A percentile compares a stretch with the other conserved stretches of the same genome.
phyloP scores from a whole-genome alignment of 2,797 vertebrate species.

The Cryptoprocta ferox region DNA sequence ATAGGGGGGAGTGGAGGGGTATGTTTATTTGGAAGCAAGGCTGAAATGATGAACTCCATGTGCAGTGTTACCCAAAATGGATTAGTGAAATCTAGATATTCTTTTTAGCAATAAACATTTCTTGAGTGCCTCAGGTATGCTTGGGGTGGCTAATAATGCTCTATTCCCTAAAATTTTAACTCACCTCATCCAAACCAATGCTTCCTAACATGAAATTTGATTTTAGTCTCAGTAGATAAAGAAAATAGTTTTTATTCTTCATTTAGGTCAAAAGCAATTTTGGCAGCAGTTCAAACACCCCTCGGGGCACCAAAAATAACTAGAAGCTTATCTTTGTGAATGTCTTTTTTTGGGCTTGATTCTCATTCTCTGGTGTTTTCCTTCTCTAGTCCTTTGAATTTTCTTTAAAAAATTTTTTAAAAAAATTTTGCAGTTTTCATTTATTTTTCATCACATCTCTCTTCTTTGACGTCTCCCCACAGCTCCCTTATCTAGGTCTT shows the following conservation, averaged over 20 bases:
- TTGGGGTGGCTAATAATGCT: background rate
- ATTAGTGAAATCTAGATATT: background rate
- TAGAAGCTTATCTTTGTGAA: constrained; percentile 57
- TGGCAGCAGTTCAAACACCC: constrained; percentile 45
- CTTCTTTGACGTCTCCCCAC: background rate
- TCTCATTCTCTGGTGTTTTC: constrained; percentile 24
- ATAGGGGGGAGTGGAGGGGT: background rate
- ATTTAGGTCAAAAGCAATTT: constrained; percentile 72
- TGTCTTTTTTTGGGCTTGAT: background rate
- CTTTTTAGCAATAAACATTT: constrained; percentile 12
- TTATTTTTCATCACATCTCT: constrained; percentile 43
- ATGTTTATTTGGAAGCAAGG: background rate
- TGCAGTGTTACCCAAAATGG: background rate
- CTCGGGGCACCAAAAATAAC: constrained; percentile 34
- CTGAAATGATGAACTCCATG: background rate
- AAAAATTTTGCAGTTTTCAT: background rate
- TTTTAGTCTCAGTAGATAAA: constrained; percentile 71
- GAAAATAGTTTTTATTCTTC: constrained; percentile 66
- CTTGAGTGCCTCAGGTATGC: background rate
- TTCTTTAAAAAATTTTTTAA: background rate
- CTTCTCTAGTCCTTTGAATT: background rate
- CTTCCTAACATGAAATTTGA: constrained; percentile 62
- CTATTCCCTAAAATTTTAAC: constrained; percentile 35
- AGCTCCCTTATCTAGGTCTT: background rate
- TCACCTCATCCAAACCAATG: constrained; percentile 45